Evolutionary conservation across 2,888 invertebrate species (phyloP).

Genomic region (Cantharis nigra): DNA sequence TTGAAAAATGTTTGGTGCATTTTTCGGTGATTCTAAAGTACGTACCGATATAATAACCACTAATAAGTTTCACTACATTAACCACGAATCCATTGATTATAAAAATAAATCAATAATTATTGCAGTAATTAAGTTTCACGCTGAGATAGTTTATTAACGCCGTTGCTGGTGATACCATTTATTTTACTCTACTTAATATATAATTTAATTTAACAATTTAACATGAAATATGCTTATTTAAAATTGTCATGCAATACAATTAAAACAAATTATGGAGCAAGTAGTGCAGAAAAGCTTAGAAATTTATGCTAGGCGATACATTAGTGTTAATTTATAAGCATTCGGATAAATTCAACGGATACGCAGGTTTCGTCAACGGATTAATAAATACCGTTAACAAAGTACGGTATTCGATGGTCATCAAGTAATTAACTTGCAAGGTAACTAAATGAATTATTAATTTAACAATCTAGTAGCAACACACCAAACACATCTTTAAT

Average conservation of each 20-base stretch:
- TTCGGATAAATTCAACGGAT: background rate
- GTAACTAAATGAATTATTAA: constrained; percentile 3
- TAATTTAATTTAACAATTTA: background rate
- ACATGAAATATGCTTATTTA: background rate
- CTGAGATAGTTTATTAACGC: background rate
- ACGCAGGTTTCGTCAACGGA: constrained; percentile 24
- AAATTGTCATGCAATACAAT: constrained; percentile 1
- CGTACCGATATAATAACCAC: background rate
- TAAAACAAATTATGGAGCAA: background rate
- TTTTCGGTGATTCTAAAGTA: background rate
- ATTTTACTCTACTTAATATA: background rate
- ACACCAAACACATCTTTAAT: background rate
- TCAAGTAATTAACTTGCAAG: constrained; percentile 30
- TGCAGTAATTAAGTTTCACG: background rate
- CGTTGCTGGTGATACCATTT: background rate
- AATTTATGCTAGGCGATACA: background rate
- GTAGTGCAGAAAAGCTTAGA: background rate
- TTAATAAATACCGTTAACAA: constrained; percentile 42
- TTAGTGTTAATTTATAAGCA: background rate
- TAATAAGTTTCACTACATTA: background rate
- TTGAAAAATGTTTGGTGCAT: background rate
- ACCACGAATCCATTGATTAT: background rate
- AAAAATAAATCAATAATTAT: background rate
- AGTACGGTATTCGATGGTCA: constrained; percentile 39
- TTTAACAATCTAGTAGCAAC: background rate